A percentile compares a stretch with the other conserved stretches of the same genome.
phyloP scores from a whole-genome alignment of 2,797 vertebrate species.

The Coracias cyanogaster region DNA sequence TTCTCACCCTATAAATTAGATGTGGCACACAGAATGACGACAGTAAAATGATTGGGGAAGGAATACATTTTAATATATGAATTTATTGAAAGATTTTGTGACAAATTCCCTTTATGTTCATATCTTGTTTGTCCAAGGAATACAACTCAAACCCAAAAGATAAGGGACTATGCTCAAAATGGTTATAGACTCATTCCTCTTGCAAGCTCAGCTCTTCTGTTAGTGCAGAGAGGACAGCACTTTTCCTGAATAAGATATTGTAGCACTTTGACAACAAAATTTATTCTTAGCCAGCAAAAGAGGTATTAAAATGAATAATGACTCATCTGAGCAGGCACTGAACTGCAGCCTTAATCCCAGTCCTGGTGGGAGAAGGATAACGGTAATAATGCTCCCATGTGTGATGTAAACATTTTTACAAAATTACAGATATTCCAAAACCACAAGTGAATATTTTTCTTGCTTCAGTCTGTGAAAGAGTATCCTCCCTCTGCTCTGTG shows the following conservation, averaged over 20 bases:
- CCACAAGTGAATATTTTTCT: neutral
- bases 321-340: neutral
- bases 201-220: neutral
- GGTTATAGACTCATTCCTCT: neutral
- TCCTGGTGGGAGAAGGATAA: neutral
- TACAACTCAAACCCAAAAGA: neutral
- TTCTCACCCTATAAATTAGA: constrained; percentile 19
- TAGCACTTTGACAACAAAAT: neutral
- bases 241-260: neutral
- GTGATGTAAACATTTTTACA: neutral
- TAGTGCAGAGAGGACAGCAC: neutral
- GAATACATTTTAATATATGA: constrained; percentile 22
- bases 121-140: neutral
- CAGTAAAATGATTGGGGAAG: neutral
- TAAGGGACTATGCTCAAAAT: neutral
- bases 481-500: neutral
- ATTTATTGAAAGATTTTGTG: neutral
- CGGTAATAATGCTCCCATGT: neutral
- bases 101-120: neutral
- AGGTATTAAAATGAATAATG: constrained; percentile 1
- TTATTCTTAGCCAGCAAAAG: neutral
- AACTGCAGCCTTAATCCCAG: neutral
- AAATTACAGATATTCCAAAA: neutral
- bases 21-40: neutral
- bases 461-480: neutral